Percentiles rank a stretch among this genome's conserved stretches.
Conservation (phyloP, 2,888 invertebrate genomes). For the Oxyscelio sp. region DNA sequence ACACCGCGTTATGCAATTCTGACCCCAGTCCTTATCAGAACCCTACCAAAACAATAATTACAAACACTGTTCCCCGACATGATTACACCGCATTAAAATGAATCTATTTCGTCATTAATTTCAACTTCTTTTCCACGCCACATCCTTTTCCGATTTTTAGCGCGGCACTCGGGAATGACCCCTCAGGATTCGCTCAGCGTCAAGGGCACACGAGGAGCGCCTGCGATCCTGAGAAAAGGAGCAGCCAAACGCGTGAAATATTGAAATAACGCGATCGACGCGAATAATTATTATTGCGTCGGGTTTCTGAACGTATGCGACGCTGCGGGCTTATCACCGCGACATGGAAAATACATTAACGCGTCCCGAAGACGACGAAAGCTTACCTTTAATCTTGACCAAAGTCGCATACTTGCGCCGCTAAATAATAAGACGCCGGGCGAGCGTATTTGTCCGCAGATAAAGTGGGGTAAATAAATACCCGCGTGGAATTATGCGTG, state of each 20-base stretch:
- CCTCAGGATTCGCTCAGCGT: background rate
- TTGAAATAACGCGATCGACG: constrained; percentile 71
- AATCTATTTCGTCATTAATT: no score
- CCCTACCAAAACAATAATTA: no score
- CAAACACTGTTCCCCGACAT: no score
- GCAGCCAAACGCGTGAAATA: constrained; percentile 61
- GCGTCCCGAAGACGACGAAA: constrained; percentile 56
- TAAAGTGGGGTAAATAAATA: constrained; percentile 69
- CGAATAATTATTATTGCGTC: constrained; percentile 71
- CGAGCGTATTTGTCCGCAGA: constrained; percentile 71
- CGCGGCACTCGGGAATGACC: background rate
- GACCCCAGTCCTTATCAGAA: no score
- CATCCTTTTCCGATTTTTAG: no score
- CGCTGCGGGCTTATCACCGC: constrained; percentile 61
- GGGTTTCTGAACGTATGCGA: constrained; percentile 54
- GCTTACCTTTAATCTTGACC: constrained; percentile 75
- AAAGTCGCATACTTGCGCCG: constrained; percentile 70
- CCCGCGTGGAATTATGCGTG: constrained; percentile 65
- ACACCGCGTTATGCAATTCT: no score
- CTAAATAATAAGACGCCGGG: constrained; percentile 71
- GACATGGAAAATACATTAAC: constrained; percentile 75
- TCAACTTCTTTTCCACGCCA: no score
- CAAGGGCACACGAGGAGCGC: background rate
- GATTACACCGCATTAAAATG: no score
- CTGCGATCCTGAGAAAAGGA: constrained; percentile 27